Base-by-base conservation (phyloP, 2,797 vertebrate genomes). In the Basileuterus tristriatus region DNA sequence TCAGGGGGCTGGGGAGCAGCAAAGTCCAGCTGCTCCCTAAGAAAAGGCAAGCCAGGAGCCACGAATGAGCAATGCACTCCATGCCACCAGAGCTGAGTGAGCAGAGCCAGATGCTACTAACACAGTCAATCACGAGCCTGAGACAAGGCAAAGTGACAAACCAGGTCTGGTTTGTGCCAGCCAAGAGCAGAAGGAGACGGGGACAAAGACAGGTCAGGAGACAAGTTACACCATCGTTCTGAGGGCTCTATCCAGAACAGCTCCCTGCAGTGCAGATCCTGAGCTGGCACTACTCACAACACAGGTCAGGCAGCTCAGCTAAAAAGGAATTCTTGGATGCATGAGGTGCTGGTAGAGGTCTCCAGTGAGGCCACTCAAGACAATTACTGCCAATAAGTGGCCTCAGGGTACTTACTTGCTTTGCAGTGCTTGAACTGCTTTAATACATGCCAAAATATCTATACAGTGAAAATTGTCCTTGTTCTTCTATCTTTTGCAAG, bases 31-130 rank as follows among this genome's bases (percentile, higher is more conserved):
- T 58, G 15, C 44, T 30, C 8, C 44, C 20, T 37, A 62, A 32
- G 27, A 24, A 29, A 83, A 90, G 15, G 59, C 17, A 60, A 90
- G 34, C 5, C 80, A 70, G 19, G 27, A 83, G 34, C 26, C 46
- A 76, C 0, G 0, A 16, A 36, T 1, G 4, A 29, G 22, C 53
- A 78, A 52, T 1, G 27, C 16, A 8, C 8, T 64, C 34, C 55
- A 15, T 10, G 34, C 21, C 44, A 77, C 15, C 64, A 83, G 56
- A 59, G 6, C 20, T 16, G 9, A 78, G 14, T 5, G 27, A 60
- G 27, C 41, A n/a, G 26, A 71, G 47, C 13, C 46, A 65, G 15
- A 19, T n/a, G 39, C 46, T 65, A 39, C 1, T n/a, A 19, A 53
- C 18, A 60, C 24, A 11, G 14, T 49, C 59, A 30, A 32, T 12